Base-by-base conservation (phyloP, 2,113 vertebrate species). In the Apeltes quadracus region DNA sequence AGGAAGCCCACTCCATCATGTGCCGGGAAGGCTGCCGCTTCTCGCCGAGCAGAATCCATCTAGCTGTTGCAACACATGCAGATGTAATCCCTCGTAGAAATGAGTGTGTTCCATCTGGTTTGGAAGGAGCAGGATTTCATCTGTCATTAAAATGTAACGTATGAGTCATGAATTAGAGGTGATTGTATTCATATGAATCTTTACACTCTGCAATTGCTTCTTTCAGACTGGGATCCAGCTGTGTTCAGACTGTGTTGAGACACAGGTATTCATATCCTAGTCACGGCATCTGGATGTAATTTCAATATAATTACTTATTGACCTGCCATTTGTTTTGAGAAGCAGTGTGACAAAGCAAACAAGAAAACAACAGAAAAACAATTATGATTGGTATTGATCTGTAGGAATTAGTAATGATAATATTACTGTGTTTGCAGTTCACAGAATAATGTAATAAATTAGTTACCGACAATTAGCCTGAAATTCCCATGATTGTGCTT, bases 141-240 rank as follows among this genome's bases (percentile, higher is more conserved):
- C 66, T 78, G 39, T 51, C 41, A 51, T 78, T 69, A 69, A 29
- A 82, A 79, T 76, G 46, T 67, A 83, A 83, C 61, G 80, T 82
- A 51, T 73, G 53, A 54, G 71, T 34, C 16, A 6, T 15, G 63
- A 62, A 65, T 41, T 48, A 41, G 22, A 36, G 53, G 18, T n/a
- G n/a, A 7, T 59, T 54, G 7, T 34, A 20, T 62, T 59, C 5
- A 25, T 27, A 12, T 23, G 15, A n/a, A 23, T 32, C 16, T 78
- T 71, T 57, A 55, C 12, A 63, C 46, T 63, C 27, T 39, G 22
- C 7, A 23, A 51, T 56, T 9, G 15, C 48, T 27, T 41, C 14
- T 8, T 61, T 69, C 4, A 36, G 41, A 13, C 38, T 8, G 6
- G 7, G 61, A 18, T 55, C 43, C 16, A 29, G 20, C 36, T 46